These are phyloP conservation scores for Ptychochromis oligacanthus DNA, from an alignment of 2,113 vertebrate genomes.

Conservation along the genomic window DNA sequence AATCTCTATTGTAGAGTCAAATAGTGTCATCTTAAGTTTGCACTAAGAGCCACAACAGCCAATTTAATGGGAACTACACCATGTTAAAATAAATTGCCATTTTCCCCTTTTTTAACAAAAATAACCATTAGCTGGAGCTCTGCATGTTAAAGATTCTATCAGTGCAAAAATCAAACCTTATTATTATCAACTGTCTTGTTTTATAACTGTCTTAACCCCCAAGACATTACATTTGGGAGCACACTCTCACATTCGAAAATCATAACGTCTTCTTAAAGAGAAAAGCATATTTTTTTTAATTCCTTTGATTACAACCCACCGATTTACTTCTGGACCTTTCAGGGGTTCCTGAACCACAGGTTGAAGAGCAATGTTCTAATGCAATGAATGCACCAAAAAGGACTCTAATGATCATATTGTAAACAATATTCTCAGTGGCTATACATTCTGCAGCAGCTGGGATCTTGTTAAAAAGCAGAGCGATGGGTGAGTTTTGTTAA, in stretches of 20 bases:
- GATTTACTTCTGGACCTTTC: background rate
- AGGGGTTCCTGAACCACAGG: background rate
- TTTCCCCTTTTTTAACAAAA: background rate
- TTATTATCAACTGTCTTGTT: background rate
- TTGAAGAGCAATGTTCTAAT: background rate
- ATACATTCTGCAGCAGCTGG: conserved; percentile 23
- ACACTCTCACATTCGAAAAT: background rate
- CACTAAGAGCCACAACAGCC: background rate
- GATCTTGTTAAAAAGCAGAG: conserved; percentile 19
- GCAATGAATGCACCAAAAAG: background rate
- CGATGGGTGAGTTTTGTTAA: background rate
- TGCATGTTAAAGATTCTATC: background rate
- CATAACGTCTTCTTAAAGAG: background rate
- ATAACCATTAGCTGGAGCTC: background rate
- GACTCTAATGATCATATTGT: background rate
- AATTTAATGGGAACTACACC: background rate
- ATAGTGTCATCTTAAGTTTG: background rate
- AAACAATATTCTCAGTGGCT: background rate
- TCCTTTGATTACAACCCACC: background rate
- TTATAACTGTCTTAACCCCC: too few relatives aligned
- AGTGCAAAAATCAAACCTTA: background rate
- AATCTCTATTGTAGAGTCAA: background rate
- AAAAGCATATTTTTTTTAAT: background rate
- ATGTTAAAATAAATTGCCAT: background rate
- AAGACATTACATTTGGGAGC: background rate